A percentile compares a stretch with the other conserved stretches of the same genome.
Evolutionary conservation across 2,113 vertebrate species (phyloP).

Genomic region (Tympanuchus pallidicinctus): DNA sequence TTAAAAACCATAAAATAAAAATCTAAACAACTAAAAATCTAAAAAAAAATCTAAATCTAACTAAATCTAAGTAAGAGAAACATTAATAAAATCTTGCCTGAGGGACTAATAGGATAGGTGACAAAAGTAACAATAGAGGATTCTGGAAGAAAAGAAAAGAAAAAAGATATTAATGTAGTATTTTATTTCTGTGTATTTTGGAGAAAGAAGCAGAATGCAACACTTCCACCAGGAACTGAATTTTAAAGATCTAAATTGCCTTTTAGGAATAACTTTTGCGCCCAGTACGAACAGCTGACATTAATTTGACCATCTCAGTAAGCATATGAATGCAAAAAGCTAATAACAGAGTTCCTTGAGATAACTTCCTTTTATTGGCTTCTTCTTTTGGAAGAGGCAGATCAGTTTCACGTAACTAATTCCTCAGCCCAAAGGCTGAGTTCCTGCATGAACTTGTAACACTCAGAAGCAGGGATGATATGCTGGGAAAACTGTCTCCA

Average conservation of each 20-base stretch:
- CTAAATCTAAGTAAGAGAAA: conserved; percentile 42
- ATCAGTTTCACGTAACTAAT: not conserved
- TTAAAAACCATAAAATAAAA: conserved; percentile 20
- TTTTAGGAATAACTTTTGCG: not conserved
- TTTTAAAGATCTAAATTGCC: not conserved
- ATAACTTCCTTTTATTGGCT: not conserved
- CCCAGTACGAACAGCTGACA: not conserved
- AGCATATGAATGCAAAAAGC: not conserved
- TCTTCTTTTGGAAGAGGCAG: not conserved
- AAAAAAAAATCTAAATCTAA: not conserved
- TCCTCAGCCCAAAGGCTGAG: not conserved
- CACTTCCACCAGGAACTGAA: not conserved
- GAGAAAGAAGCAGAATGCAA: not conserved
- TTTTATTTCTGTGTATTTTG: not conserved
- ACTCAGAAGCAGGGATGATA: not conserved
- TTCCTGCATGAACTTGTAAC: not conserved
- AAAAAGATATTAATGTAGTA: not conserved
- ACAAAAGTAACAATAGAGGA: conserved; percentile 62
- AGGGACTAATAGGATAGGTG: conserved; percentile 57
- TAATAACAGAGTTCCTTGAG: not conserved
- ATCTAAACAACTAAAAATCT: not conserved
- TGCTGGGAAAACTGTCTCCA: not conserved
- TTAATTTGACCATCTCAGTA: not conserved
- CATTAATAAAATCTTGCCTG: conserved; percentile 69
- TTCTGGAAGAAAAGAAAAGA: conserved; percentile 9